Evolutionary conservation across 2,888 invertebrate genomes (phyloP).

Genomic region (Ochlodes sylvanus): DNA sequence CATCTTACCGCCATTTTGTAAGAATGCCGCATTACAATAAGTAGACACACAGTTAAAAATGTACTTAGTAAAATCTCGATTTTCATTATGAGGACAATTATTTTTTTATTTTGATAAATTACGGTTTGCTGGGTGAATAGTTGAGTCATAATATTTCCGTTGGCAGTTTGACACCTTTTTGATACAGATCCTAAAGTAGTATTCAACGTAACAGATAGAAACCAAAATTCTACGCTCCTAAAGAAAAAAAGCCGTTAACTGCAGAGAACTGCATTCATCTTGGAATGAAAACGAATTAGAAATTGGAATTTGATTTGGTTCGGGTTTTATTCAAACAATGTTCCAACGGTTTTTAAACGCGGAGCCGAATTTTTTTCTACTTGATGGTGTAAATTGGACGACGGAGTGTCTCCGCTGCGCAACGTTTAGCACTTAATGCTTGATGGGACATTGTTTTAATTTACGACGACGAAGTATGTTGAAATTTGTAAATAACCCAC

Average conservation of each 20-base stretch:
- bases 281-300: slow-evolving; percentile 32
- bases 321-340: slow-evolving; percentile 35
- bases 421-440: background rate
- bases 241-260: slow-evolving; percentile 17
- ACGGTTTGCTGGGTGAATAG: too few relatives aligned
- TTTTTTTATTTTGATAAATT: too few relatives aligned
- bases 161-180: too few relatives aligned
- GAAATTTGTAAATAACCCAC: too few relatives aligned
- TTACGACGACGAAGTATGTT: too few relatives aligned
- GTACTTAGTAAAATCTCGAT: too few relatives aligned
- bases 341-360: slow-evolving; percentile 19
- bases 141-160: too few relatives aligned
- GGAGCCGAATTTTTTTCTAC: slow-evolving; percentile 18
- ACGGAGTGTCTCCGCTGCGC: background rate
- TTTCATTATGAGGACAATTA: too few relatives aligned
- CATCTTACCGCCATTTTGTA: too few relatives aligned
- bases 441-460: background rate
- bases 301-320: slow-evolving; percentile 35
- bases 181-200: too few relatives aligned
- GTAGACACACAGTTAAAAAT: too few relatives aligned
- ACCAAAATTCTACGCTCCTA: background rate
- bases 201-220: background rate
- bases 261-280: slow-evolving; percentile 31
- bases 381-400: slow-evolving; percentile 22
- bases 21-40: too few relatives aligned